Base-by-base conservation (phyloP, 2,888 invertebrate genomes). In the Tipula lateralis region DNA sequence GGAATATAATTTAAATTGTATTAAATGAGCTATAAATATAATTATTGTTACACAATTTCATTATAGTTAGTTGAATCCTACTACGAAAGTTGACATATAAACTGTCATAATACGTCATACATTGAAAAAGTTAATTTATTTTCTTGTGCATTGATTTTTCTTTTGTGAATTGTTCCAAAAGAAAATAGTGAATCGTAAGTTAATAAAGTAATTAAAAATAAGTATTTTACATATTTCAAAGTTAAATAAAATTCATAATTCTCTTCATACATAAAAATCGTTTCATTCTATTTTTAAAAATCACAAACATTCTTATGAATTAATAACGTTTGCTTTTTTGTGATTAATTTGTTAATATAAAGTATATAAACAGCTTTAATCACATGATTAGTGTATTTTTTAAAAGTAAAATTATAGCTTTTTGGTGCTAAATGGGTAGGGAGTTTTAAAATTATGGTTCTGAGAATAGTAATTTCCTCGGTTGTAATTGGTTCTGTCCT, bases 371-470 rank as follows among this genome's bases (percentile, higher is more conserved):
- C 0, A 1, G 9, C 9, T 66, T 9, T 66, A 24, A 24, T 66
- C 66, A 66, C 66, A 66, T 66, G 66, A 66, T 66, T 7, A 7
- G 7, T 16, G 4, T 44, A 44, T 1, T 13, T n/a, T n/a, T n/a
- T n/a, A n/a, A n/a, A n/a, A n/a, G n/a, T 32, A 39, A 12, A 50
- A 16, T 16, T 3, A 50, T n/a, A 50, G 16, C 4, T 50, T 24
- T 66, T 24, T 19, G 19, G 66, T 6, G 9, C 24, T 66, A 66
- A 66, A 9, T 7, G 12, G 19, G 19, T 66, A 24, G 24, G 24
- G 24, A 66, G 24, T n/a, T 82, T 30, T 82, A 24, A 66, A 66
- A 66, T 66, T 82, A 82, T 82, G 82, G 82, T 82, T 30, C n/a
- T 82, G n/a, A 82, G n/a, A 82, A 82, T 30, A 82, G n/a, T 84